These are phyloP conservation scores for Cyclargus thomasi DNA, from an alignment of 1,140 invertebrate genomes.

Conservation along the genomic window DNA sequence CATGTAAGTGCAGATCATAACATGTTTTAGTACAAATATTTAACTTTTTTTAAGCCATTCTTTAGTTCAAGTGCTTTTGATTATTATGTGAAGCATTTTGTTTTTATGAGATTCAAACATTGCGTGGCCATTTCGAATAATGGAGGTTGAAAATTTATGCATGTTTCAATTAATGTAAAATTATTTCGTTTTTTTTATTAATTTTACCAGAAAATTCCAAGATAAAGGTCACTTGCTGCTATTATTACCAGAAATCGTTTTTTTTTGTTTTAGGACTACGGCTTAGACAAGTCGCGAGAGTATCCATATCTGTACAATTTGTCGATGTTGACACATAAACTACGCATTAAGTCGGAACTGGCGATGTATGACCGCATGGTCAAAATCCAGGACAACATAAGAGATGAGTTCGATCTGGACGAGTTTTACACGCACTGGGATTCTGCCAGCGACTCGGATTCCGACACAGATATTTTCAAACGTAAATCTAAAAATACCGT, in stretches of 20 bases:
- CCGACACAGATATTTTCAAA: slow-evolving; percentile 23
- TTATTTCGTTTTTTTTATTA: not conserved
- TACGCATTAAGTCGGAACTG: slow-evolving; percentile 32
- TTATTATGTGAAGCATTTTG: not conserved
- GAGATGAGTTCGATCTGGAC: slow-evolving; percentile 32
- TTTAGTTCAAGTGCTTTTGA: too few relatives aligned
- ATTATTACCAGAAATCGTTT: not conserved
- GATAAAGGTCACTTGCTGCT: too few relatives aligned
- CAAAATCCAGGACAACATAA: slow-evolving; percentile 38
- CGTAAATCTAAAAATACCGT: slow-evolving; percentile 27
- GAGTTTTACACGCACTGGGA: slow-evolving; percentile 50
- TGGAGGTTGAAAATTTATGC: not conserved
- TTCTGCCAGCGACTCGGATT: slow-evolving; percentile 36
- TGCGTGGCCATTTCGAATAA: not conserved
- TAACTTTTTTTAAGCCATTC: too few relatives aligned
- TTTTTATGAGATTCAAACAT: not conserved
- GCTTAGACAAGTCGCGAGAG: slow-evolving; percentile 36
- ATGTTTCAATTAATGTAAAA: not conserved
- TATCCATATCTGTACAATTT: slow-evolving; percentile 42
- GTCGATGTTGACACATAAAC: not conserved
- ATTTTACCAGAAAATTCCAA: not conserved
- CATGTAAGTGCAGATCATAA: not conserved
- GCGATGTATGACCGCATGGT: slow-evolving; percentile 41
- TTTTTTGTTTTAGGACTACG: slow-evolving; percentile 43
- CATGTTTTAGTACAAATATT: slow-evolving; percentile 1